Conservation (phyloP, 2,113 vertebrate genomes). For the Ibidorhyncha struthersii region DNA sequence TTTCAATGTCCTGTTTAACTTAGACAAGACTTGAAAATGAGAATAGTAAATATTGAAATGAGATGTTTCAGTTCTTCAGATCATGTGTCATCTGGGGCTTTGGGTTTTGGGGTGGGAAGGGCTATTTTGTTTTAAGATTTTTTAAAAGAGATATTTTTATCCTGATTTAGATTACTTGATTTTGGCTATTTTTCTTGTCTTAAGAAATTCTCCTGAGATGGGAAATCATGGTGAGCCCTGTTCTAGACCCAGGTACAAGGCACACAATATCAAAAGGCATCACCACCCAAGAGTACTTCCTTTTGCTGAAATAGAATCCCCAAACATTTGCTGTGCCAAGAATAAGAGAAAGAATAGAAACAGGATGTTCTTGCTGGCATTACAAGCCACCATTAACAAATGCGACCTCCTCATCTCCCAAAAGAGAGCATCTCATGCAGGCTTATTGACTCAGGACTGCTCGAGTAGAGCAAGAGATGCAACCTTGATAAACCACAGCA, state of each 20-base stretch:
- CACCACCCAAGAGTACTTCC: neutral
- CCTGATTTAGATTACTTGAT: neutral
- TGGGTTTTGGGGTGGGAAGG: neutral
- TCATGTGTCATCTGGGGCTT: neutral
- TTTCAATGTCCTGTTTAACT: neutral
- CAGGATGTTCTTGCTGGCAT: constrained; percentile 8
- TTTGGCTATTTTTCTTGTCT: neutral
- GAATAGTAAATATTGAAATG: neutral
- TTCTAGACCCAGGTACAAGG: constrained; percentile 3
- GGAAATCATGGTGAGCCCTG: neutral
- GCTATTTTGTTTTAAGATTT: neutral
- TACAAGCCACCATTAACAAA: neutral
- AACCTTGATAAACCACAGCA: neutral
- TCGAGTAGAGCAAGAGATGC: neutral
- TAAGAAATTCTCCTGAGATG: neutral
- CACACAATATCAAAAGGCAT: constrained; percentile 19
- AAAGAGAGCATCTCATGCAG: neutral
- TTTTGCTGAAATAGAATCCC: constrained; percentile 33
- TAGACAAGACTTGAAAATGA: neutral
- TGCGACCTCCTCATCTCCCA: neutral
- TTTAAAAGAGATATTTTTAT: neutral
- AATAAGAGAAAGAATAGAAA: constrained; percentile 40
- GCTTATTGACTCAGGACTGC: neutral
- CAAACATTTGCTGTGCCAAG: constrained; percentile 44
- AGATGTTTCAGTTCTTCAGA: neutral